Evolutionary conservation across 2,113 vertebrate genomes (phyloP).

Genomic region (Leuciscus idus): DNA sequence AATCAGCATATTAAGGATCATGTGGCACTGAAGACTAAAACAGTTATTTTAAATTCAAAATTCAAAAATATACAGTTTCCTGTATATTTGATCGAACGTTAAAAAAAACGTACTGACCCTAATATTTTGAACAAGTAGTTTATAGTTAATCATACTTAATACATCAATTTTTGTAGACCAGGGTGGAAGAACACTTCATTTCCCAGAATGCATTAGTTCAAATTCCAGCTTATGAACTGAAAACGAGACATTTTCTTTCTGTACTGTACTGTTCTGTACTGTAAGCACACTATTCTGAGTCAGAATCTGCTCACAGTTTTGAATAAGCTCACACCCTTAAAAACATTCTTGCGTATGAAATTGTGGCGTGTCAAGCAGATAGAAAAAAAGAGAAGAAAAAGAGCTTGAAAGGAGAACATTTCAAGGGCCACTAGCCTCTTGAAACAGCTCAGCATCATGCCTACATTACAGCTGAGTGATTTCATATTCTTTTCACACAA

Average conservation of each 20-base stretch:
- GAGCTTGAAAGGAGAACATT: neutral
- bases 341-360: neutral
- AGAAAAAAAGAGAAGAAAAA: neutral
- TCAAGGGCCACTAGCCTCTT: neutral
- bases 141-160: neutral
- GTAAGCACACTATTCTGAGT: neutral
- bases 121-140: neutral
- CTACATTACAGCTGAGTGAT: slow-evolving; percentile 9
- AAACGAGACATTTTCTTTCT: neutral
- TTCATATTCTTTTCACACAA: slow-evolving; percentile 30
- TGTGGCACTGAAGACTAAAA: neutral
- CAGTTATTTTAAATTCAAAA: neutral
- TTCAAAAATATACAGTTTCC: neutral
- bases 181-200: neutral
- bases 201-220: neutral
- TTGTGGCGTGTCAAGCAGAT: neutral
- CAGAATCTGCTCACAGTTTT: neutral
- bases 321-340: neutral
- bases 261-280: neutral
- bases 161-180: neutral
- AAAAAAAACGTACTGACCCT: too few relatives aligned
- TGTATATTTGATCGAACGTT: neutral
- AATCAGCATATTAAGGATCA: neutral
- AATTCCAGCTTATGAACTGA: neutral
- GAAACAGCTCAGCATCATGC: slow-evolving; percentile 18